Percentiles rank a stretch among this genome's conserved stretches.
Conservation (phyloP, 2,113 vertebrate species). For the Micronisus gabar region DNA sequence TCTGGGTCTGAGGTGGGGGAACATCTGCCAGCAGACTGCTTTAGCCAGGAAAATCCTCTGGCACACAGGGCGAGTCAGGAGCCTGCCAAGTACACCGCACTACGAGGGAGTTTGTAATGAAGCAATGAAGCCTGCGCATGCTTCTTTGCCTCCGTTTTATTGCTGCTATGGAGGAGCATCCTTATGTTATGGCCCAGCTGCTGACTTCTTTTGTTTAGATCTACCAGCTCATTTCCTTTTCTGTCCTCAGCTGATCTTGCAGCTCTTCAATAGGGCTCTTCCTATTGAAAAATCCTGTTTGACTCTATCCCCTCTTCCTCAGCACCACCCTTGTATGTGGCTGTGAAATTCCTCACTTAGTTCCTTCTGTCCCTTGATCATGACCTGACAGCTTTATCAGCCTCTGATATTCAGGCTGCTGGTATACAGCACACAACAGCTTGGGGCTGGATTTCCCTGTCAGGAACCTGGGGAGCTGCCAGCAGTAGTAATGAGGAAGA, state of each 20-base stretch:
- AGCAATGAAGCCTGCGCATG: neutral
- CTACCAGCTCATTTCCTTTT: neutral
- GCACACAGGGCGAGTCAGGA: neutral
- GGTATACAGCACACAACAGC: neutral
- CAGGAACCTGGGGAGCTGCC: neutral
- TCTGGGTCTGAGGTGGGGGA: neutral
- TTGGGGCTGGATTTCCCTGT: neutral
- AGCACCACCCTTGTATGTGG: neutral
- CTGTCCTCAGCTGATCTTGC: neutral
- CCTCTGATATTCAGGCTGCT: neutral
- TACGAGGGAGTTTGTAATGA: neutral
- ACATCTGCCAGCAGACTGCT: neutral
- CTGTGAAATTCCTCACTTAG: neutral
- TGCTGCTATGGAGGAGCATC: neutral
- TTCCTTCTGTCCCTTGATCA: neutral
- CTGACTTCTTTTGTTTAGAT: neutral
- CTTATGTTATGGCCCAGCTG: neutral
- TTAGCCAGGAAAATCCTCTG: slow-evolving; percentile 29
- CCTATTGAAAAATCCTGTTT: neutral
- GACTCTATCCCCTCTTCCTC: neutral
- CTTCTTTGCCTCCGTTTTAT: neutral
- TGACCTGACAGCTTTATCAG: neutral
- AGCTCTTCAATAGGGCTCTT: neutral
- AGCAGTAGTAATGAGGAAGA: neutral
- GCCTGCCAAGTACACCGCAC: neutral